Evolutionary conservation across 2,888 invertebrate genomes (phyloP).

Genomic region (Callimorpha dominula): DNA sequence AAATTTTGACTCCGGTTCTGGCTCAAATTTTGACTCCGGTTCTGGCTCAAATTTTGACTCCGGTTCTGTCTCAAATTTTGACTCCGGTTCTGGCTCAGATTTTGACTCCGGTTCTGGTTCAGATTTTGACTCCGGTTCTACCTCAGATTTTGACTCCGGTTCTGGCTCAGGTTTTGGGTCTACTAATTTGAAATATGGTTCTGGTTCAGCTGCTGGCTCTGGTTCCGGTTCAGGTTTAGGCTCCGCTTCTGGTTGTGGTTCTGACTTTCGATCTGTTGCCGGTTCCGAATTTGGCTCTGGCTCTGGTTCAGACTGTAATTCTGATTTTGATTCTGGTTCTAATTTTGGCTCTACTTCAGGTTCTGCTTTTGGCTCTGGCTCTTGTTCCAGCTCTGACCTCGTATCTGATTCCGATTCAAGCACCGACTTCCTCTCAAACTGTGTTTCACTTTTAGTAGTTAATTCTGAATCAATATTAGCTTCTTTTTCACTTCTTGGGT

Average conservation of each 20-base stretch:
- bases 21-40: neutral
- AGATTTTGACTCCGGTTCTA: conserved; percentile 15
- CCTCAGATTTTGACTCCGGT: conserved; percentile 21
- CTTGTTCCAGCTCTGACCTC: conserved; percentile 54
- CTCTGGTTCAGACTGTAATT: conserved; percentile 39
- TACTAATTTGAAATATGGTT: conserved; percentile 19
- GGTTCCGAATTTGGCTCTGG: conserved; percentile 46
- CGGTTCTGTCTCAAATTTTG: neutral
- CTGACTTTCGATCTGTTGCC: conserved; percentile 33
- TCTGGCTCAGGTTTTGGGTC: conserved; percentile 48
- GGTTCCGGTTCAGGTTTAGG: conserved; percentile 50
- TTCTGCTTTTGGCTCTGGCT: conserved; percentile 46
- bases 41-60: neutral
- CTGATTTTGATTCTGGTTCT: conserved; percentile 47
- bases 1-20: conserved; percentile 8
- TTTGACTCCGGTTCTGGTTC: conserved; percentile 5
- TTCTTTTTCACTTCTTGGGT: conserved; percentile 1
- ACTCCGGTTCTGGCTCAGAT: conserved; percentile 24
- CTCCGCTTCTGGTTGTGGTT: conserved; percentile 22
- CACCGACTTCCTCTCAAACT: conserved; percentile 46
- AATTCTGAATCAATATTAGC: conserved; percentile 42
- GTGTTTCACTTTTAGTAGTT: conserved; percentile 10
- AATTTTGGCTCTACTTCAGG: conserved; percentile 50
- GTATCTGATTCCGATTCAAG: conserved; percentile 8
- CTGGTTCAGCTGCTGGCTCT: conserved; percentile 48